Percentiles rank a stretch among this genome's conserved stretches.
Conservation (phyloP, 2,888 invertebrate genomes). For the Machimus rusticus region DNA sequence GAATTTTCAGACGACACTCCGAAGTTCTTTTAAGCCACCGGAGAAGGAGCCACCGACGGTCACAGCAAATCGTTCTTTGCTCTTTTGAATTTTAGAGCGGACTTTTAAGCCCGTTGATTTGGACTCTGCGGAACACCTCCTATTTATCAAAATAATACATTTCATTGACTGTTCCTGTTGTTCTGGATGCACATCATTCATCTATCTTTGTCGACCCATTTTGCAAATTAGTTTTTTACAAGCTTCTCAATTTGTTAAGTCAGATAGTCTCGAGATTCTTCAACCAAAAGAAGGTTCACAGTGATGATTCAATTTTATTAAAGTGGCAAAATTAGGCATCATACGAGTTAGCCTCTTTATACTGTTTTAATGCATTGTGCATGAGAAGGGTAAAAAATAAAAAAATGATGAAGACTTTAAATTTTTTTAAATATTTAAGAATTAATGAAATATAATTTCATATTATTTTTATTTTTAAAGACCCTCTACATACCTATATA, state of each 20-base stretch:
- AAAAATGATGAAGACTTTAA: no score
- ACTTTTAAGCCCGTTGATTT: neutral
- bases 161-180: neutral
- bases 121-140: neutral
- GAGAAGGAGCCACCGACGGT: neutral
- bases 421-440: no score
- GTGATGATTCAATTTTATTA: neutral
- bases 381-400: no score
- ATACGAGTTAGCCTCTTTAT: neutral
- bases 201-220: neutral
- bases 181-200: neutral
- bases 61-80: neutral
- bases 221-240: neutral
- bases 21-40: neutral
- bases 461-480: no score
- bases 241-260: neutral
- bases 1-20: neutral
- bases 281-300: neutral
- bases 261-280: neutral
- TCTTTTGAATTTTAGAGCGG: neutral
- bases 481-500: no score
- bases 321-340: neutral
- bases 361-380: no score
- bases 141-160: neutral
- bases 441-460: no score